Evolutionary conservation across 2,113 vertebrate genomes (phyloP), one percentile per base, ranked within the genome.

Genomic region (Thomomys bottae): DNA sequence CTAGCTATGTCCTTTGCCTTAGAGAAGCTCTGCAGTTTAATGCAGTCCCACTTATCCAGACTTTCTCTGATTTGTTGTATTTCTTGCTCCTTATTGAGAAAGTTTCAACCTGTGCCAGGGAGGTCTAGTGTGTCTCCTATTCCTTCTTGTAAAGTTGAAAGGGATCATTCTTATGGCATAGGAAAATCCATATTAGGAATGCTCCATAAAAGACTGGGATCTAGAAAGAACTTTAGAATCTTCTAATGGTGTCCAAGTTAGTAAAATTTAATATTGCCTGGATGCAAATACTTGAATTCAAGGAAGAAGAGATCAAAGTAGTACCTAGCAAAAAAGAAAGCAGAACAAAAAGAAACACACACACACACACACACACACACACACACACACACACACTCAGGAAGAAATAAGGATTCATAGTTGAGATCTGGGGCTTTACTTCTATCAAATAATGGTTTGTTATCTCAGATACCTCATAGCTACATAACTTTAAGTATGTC

Each of bases 361-460:
- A 54, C 49, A 54, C 49, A 54, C 49, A 54, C 49, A 54, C 45
- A 49, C 14, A 12, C 45, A 49, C 45, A 49, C 14, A 12, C 14
- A 12, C 45, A 49, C 45, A 49, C 14, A 49, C 45, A 49, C 45
- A 49, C 45, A 11, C 45, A 49, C 45, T 11, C 9, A 49, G 45
- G 49, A 54, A 54, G 49, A 54, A 54, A 54, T 54, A 18, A 5
- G 77, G 5, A 2, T 2, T 75, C 2, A 6, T 32, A 3, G 14
- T 79, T 66, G 88, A 80, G 42, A 73, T 40, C 40, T 63, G 49
- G n/a, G 23, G 28, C 90, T 91, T 73, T 34, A 32, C 63, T 82
- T 67, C 36, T 70, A 11, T 36, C 2, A 87, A 78, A 82, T 57
- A 68, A 1, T 15, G 18, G 5, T 90, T 84, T 92, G 42, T 70